Evolutionary conservation across 2,113 vertebrate species (phyloP), one percentile per base, ranked within the genome.

Genomic region (Gymnogyps californianus): DNA sequence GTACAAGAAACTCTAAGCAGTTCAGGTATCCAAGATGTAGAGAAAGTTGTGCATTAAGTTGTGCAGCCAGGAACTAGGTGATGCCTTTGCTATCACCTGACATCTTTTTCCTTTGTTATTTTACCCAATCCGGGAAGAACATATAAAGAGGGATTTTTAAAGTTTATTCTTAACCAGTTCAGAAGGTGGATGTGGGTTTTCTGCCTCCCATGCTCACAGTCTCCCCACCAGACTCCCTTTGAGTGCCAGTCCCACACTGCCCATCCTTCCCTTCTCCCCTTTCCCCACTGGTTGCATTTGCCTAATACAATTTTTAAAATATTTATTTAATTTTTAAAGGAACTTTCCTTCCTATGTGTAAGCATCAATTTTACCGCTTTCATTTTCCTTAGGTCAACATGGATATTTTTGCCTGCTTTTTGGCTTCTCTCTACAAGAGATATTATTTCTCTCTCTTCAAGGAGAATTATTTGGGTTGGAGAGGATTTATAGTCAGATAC

Each of bases 391-490:
- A 75, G 58, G 16, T 93, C 54, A 88, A 83, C 32, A 52, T 26
- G 58, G 66, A 57, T 96, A 71, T 93, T 97, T 96, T 94, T 96
- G 80, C 32, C 87, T 88, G 47, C 26, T 70, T 93, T 95, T 90
- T 97, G 84, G 62, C 93, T 93, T 88, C 28, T 64, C 14, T 79
- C n/a, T 85, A 36, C n/a, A 42, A 70, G 78, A 86, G 58, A 36
- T 85, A 94, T 74, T 90, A 87, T 93, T 94, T 87, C 59, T 91
- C 51, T 79, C 47, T 91, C 34, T 91, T 93, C 62, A 57, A 77
- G 54, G 87, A 91, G 84, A 93, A 91, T 96, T 95, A 88, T 96
- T 97, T 97, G 88, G 14, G 21, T 95, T 96, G 89, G 94, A 97
- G 64, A 88, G 55, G 75, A 90, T 94, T 95, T 97, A 85, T n/a